These are phyloP conservation scores for Tetraodon nigroviridis DNA, from an alignment of 2,113 vertebrate genomes.

Conservation along the genomic window DNA sequence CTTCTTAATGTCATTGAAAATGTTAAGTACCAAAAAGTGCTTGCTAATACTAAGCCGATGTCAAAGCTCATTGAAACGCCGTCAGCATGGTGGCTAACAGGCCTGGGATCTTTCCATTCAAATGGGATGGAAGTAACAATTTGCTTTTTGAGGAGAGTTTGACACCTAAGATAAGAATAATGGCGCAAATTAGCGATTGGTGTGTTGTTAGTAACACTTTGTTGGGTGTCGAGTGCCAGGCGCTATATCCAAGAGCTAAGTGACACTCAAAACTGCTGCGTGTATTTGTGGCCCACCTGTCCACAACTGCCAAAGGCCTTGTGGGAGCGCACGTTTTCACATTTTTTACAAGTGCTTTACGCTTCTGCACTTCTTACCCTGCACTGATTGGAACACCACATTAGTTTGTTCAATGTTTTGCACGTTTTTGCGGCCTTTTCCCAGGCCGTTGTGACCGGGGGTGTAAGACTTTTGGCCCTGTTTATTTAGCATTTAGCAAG, in stretches of 20 bases:
- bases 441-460: too few species aligned
- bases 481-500: conserved; percentile 32
- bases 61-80: conserved; percentile 63
- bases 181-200: neutral
- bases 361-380: too few species aligned
- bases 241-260: conserved; percentile 22
- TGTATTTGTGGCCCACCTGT: conserved; percentile 68
- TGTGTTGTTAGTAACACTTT: neutral
- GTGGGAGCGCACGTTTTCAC: conserved; percentile 29
- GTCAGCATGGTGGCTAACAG: conserved; percentile 69
- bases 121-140: conserved; percentile 17
- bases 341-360: neutral
- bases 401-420: neutral
- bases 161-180: neutral
- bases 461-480: neutral
- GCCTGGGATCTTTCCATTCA: conserved; percentile 63
- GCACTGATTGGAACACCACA: neutral
- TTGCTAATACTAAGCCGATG: conserved; percentile 55
- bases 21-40: conserved; percentile 55
- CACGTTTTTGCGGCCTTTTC: neutral
- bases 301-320: conserved; percentile 61
- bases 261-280: conserved; percentile 60
- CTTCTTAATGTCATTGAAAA: conserved; percentile 54
- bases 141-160: neutral
- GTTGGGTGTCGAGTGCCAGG: conserved; percentile 16